Base-by-base conservation (phyloP, 2,113 vertebrate species). In the Pelecanus crispus region DNA sequence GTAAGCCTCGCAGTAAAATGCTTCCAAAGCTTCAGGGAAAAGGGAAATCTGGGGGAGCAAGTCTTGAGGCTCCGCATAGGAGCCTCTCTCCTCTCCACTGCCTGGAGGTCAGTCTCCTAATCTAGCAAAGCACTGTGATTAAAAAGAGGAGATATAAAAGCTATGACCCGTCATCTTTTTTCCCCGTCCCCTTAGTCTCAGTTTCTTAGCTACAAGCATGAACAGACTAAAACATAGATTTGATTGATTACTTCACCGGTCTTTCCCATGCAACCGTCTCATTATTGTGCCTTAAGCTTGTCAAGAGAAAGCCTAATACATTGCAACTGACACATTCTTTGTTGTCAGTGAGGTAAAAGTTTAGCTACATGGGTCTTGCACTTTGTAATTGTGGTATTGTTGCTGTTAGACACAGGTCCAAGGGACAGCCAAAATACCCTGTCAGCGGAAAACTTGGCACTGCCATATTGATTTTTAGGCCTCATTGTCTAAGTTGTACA, bases 251-350 rank as follows among this genome's bases (percentile, higher is more conserved):
- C 75, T 96, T 95, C 94, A 86, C 81, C 89, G 92, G 53, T 42
- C 90, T 90, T 81, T 96, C 85, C 89, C 85, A 86, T 81, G 75
- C 68, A 97, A 93, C 49, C 34, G 4, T 84, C 91, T 84, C 90
- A 94, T 94, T 96, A 89, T 21, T 66, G 66, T 81, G 40, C 77
- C 85, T 98, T 97, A 93, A 96, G 86, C 59, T 97, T 97, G 91
- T 97, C 95, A 96, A 80, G 67, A 53, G 58, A 94, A 95, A 95
- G 49, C 42, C 71, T 91, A 94, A 91, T 58, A 66, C 68, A 63
- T 72, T 80, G 44, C 81, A 96, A 91, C 55, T 75, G 92, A 82
- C 44, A 96, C 91, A 87, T 93, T 94, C 87, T 95, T 96, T 92
- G 52, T 82, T 91, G 86, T 87, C 96, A 95, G 88, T 34, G 32